A percentile compares a stretch with the other conserved stretches of the same genome.
These are phyloP conservation scores for Azorinus chamasolen DNA, from an alignment of 2,888 invertebrate genomes.

Conservation along the genomic window DNA sequence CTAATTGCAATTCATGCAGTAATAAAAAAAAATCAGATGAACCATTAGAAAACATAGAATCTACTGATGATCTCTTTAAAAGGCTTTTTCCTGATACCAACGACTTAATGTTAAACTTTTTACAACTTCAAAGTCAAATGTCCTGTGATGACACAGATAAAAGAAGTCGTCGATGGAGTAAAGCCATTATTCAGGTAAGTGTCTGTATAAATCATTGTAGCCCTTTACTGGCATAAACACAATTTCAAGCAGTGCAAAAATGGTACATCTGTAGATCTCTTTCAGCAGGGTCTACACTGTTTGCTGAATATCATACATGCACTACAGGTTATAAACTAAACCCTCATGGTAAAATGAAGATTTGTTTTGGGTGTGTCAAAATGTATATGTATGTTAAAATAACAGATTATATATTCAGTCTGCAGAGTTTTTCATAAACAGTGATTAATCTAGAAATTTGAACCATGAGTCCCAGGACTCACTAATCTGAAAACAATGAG, in stretches of 20 bases:
- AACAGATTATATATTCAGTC: too few species aligned
- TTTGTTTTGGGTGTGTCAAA: too few species aligned
- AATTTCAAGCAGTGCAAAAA: not conserved
- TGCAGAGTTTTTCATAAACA: too few species aligned
- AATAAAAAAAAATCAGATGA: not conserved
- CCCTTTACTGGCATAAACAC: not conserved
- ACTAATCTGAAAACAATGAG: too few species aligned
- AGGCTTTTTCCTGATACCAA: slow-evolving; percentile 17
- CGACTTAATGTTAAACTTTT: slow-evolving; percentile 15
- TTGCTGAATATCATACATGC: too few species aligned
- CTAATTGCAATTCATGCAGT: slow-evolving; percentile 5
- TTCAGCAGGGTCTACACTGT: too few species aligned
- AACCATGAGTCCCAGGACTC: too few species aligned
- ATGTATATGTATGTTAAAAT: too few species aligned
- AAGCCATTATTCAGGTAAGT: slow-evolving; percentile 26
- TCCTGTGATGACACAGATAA: slow-evolving; percentile 19
- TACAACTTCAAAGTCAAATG: slow-evolving; percentile 28
- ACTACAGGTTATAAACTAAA: too few species aligned
- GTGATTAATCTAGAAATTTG: too few species aligned
- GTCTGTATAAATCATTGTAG: not conserved
- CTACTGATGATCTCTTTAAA: slow-evolving; percentile 12
- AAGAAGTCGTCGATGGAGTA: slow-evolving; percentile 34
- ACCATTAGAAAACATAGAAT: slow-evolving; percentile 5
- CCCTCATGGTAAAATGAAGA: too few species aligned
- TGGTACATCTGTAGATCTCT: too few species aligned